Base-by-base conservation (phyloP, 2,888 invertebrate genomes). In the Dorcus parallelipipedus region DNA sequence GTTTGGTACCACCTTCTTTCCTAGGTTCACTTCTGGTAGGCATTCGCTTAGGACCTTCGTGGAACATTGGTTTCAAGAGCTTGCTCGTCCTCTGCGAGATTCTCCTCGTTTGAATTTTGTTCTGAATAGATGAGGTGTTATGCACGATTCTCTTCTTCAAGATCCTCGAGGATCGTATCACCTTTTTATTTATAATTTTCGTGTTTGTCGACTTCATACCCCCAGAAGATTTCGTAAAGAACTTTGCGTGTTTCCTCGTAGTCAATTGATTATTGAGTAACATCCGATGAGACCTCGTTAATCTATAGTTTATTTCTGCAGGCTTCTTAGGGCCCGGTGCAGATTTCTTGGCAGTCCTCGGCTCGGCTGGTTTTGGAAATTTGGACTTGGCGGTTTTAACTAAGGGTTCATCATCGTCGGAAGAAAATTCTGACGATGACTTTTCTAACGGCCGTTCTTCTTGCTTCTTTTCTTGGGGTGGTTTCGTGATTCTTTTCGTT, bases 321-420 rank as follows among this genome's bases (percentile, higher is more conserved):
- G 67, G 60, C 58, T 65, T 69, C 47, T 69, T 70, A 20, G 62
- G 57, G 20, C 47, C 58, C 26, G 59, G 56, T 40, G 58, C 62
- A 42, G 61, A 54, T 59, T 69, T 68, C 53, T 66, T 65, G 0
- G 61, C 62, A 33, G 63, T 45, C 45, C 55, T 60, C 20, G 59
- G 42, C 42, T 9, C 17, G 20, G 55, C 9, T 4, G 57, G 49
- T 51, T 63, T 62, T 17, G 58, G 56, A 51, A 62, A 60, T 49
- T 43, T 64, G 4, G 58, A 20, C 41, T 67, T 62, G 17, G 59
- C 58, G 14, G 66, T 60, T 52, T 64, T 68, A 8, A 60, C 53
- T 20, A 82, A 69, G 1, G 82, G 82, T 66, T 82, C 79, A 64
- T 83, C 82, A 65, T 83, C 83, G 54, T 82, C 83, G 1, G 83